phyloP scores from a whole-genome alignment of 2,888 invertebrate species.

The Caenorhabditis afra region DNA sequence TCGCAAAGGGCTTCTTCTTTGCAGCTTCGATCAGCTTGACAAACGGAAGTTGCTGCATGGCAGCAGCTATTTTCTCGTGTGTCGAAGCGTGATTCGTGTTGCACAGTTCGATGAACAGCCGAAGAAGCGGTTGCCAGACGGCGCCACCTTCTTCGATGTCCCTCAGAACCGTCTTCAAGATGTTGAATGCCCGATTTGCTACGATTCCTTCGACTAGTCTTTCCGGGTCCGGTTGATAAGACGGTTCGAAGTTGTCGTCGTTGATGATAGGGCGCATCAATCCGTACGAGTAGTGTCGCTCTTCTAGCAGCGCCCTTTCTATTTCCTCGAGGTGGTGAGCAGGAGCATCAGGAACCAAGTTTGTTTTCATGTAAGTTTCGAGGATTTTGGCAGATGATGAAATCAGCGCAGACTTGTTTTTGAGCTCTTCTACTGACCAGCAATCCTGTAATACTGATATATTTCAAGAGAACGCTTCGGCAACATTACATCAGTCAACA shows the following conservation, averaged over 20 bases:
- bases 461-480: neutral
- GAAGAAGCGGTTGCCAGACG: conserved; percentile 66
- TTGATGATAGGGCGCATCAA: conserved; percentile 18
- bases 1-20: conserved; percentile 52
- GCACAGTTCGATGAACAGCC: conserved; percentile 63
- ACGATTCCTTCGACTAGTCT: conserved; percentile 63
- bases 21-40: conserved; percentile 63
- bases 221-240: conserved; percentile 62
- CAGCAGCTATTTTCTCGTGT: conserved; percentile 61
- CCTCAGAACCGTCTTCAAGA: conserved; percentile 36
- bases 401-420: conserved; percentile 22
- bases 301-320: conserved; percentile 33
- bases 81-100: conserved; percentile 70
- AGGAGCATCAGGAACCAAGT: conserved; percentile 31
- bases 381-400: conserved; percentile 31
- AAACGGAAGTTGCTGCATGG: conserved; percentile 61
- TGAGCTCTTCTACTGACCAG: conserved; percentile 27
- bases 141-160: conserved; percentile 48
- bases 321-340: conserved; percentile 39
- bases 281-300: conserved; percentile 34
- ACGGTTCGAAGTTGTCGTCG: conserved; percentile 25
- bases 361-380: conserved; percentile 42
- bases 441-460: conserved; percentile 9
- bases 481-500: conserved; percentile 19
- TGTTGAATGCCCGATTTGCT: conserved; percentile 43